Conservation (phyloP, 2,113 vertebrate species). For the Tringa solitaria region DNA sequence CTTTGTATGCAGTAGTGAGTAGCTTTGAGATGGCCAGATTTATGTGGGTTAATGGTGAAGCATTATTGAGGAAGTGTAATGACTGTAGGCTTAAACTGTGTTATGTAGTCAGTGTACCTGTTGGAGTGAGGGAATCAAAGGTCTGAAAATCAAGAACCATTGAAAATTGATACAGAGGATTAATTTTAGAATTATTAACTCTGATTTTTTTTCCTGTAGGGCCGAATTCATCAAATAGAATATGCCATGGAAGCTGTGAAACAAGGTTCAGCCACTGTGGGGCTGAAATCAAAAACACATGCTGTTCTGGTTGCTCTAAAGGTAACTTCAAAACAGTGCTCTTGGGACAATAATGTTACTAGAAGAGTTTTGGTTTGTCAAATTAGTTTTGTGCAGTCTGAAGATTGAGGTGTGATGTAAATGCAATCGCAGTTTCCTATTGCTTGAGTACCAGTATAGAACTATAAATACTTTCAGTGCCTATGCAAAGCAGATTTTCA, state of each 20-base stretch:
- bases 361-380: background rate
- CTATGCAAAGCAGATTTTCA: background rate
- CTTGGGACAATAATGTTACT: background rate
- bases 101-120: fast-evolving
- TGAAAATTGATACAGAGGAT: background rate
- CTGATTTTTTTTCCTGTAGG: constrained; percentile 65
- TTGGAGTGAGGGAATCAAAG: background rate
- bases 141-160: background rate
- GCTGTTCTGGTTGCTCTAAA: constrained; percentile 95
- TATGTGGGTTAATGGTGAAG: background rate
- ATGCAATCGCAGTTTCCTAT: background rate
- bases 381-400: background rate
- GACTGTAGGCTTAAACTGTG: background rate
- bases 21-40: background rate
- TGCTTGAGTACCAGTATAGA: background rate
- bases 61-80: fast-evolving
- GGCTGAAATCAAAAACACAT: constrained; percentile 89
- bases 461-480: background rate
- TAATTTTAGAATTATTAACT: background rate
- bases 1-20: background rate
- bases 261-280: constrained; percentile 96
- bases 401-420: background rate
- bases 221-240: constrained; percentile 97
- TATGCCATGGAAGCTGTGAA: constrained; percentile 99
- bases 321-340: constrained; percentile 69